These are phyloP conservation scores for Turritopsis dohrnii DNA, from an alignment of 30 jellyfish, hydroid and myxozoan genomes.

Conservation along the genomic window DNA sequence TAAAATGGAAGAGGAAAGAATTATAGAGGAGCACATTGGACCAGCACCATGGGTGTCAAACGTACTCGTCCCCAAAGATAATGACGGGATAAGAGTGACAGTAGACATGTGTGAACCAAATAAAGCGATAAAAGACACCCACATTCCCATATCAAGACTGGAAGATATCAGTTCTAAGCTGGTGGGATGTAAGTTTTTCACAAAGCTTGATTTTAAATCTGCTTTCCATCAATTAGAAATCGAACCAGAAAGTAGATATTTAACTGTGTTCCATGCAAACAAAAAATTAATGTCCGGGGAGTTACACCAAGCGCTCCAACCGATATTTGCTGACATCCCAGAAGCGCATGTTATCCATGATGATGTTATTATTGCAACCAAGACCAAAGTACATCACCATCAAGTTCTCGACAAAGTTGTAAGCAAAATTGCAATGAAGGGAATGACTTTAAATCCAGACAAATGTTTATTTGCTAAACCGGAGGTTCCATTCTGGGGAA, in stretches of 20 bases:
- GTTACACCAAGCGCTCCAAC: slow-evolving; percentile 45
- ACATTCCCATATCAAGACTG: too few species aligned
- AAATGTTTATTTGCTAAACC: slow-evolving; percentile 36
- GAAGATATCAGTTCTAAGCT: slow-evolving; percentile 50
- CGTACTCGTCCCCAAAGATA: too few species aligned
- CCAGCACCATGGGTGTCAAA: too few species aligned
- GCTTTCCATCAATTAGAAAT: slow-evolving; percentile 52
- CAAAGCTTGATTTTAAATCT: slow-evolving; percentile 52
- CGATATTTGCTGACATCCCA: slow-evolving; percentile 38
- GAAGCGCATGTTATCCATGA: slow-evolving; percentile 42
- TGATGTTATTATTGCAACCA: slow-evolving; percentile 48
- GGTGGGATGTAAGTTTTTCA: slow-evolving; percentile 32
- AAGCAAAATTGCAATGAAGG: slow-evolving; percentile 11
- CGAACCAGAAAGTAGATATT: slow-evolving; percentile 34
- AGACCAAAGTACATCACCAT: slow-evolving; percentile 25
- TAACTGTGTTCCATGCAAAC: slow-evolving; percentile 61
- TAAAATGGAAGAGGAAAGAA: too few species aligned
- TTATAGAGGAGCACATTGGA: too few species aligned
- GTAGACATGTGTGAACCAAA: too few species aligned
- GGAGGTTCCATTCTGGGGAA: slow-evolving; percentile 54
- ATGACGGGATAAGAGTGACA: too few species aligned
- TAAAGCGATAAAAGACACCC: too few species aligned
- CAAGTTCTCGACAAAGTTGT: slow-evolving; percentile 5
- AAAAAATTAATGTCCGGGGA: slow-evolving; percentile 49
- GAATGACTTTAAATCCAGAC: slow-evolving; percentile 45